These are phyloP conservation scores for Ornithoptera priamus DNA, from an alignment of 2,888 invertebrate genomes.

Conservation along the genomic window DNA sequence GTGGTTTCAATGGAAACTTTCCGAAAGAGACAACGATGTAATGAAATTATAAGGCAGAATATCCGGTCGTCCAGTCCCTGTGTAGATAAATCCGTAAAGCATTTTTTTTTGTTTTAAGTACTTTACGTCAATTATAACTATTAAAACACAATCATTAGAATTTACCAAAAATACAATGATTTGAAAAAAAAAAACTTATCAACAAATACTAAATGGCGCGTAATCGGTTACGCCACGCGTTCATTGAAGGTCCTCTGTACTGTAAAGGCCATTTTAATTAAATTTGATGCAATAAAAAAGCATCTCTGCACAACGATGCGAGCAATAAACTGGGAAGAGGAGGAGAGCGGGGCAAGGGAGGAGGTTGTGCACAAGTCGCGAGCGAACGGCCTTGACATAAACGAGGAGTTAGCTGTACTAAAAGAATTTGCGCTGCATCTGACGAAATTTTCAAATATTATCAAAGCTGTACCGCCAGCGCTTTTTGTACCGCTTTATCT, in stretches of 20 bases:
- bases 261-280: slow-evolving; percentile 25
- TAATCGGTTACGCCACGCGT: slow-evolving; percentile 13
- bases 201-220: slow-evolving; percentile 8
- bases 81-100: too few species aligned
- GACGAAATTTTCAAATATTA: neutral
- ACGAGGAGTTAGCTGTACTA: slow-evolving; percentile 25
- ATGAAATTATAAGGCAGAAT: too few species aligned
- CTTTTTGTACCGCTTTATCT: neutral
- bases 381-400: slow-evolving; percentile 50
- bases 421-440: slow-evolving; percentile 23
- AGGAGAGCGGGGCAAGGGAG: neutral
- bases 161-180: neutral
- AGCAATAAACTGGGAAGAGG: slow-evolving; percentile 21
- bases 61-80: too few species aligned
- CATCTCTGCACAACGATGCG: slow-evolving; percentile 16
- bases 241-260: slow-evolving; percentile 12
- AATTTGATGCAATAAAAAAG: slow-evolving; percentile 29
- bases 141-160: neutral
- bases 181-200: slow-evolving; percentile 5
- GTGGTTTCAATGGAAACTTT: neutral
- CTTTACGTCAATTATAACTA: neutral
- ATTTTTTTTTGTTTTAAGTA: too few species aligned
- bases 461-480: neutral
- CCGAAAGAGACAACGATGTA: neutral
- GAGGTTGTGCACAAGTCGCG: slow-evolving; percentile 26